Evolutionary conservation across 2,888 invertebrate genomes (phyloP).

Genomic region (Drosophila kokeensis): DNA sequence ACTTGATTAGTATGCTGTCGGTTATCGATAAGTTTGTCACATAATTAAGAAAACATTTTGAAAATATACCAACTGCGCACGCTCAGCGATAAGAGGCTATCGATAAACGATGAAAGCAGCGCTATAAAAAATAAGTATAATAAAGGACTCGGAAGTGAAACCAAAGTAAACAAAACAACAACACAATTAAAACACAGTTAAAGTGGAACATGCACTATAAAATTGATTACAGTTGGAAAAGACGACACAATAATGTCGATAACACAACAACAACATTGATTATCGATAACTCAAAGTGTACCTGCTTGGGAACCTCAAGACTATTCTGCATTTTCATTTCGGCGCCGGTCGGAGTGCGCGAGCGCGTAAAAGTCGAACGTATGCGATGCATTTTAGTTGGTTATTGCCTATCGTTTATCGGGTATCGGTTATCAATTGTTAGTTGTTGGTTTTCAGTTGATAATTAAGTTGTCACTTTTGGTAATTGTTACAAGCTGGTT

Average conservation of each 20-base stretch:
- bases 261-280: background rate
- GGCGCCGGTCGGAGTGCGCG: conserved; percentile 94
- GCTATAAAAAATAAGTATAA: background rate
- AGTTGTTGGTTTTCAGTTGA: background rate
- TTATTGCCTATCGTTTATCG: conserved; percentile 1
- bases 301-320: conserved; percentile 95
- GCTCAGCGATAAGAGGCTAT: conserved; percentile 1
- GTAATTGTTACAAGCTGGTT: background rate
- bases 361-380: conserved; percentile 94
- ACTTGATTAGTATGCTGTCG: conserved; percentile 17
- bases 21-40: background rate
- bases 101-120: background rate
- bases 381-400: conserved; percentile 85
- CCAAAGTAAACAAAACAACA: background rate
- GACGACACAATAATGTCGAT: conserved; percentile 2
- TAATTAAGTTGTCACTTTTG: background rate
- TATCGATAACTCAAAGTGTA: conserved; percentile 63
- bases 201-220: background rate
- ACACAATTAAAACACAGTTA: background rate
- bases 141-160: background rate
- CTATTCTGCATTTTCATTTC: conserved; percentile 97
- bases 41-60: background rate
- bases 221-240: background rate
- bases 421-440: background rate
- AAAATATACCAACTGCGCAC: background rate